Percentiles rank a stretch among this genome's conserved stretches.
Evolutionary conservation across 2,888 invertebrate genomes (phyloP).

Genomic region (Drosophila algonquin): DNA sequence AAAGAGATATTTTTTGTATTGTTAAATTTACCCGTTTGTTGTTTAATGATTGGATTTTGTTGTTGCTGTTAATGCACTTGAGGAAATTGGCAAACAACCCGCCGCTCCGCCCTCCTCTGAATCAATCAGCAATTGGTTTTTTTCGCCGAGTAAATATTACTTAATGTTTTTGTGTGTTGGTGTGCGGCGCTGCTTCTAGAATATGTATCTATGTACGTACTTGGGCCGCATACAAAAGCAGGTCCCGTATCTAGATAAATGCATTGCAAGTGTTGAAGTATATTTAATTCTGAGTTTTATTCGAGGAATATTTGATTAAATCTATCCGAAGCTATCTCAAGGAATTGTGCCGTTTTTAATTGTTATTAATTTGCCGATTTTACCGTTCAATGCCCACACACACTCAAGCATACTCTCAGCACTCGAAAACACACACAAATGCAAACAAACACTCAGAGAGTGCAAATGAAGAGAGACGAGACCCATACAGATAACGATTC

Average conservation of each 20-base stretch:
- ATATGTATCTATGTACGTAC: constrained; percentile 70
- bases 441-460: constrained; percentile 18
- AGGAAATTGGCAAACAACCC: constrained; percentile 40
- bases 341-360: constrained; percentile 59
- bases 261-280: constrained; percentile 32
- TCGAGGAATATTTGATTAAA: constrained; percentile 66
- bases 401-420: not conserved
- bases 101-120: constrained; percentile 8
- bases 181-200: constrained; percentile 59
- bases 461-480: constrained; percentile 6
- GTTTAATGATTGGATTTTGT: constrained; percentile 49
- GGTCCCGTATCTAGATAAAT: constrained; percentile 39
- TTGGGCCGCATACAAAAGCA: constrained; percentile 23
- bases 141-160: constrained; percentile 70
- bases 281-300: constrained; percentile 31
- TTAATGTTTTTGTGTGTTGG: constrained; percentile 69
- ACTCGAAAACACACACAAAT: constrained; percentile 10
- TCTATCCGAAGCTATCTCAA: constrained; percentile 62
- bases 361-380: constrained; percentile 71
- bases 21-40: constrained; percentile 49
- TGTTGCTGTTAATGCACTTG: constrained; percentile 19
- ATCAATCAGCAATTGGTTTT: constrained; percentile 16
- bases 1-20: constrained; percentile 45
- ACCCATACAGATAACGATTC: constrained; percentile 37
- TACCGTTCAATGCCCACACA: constrained; percentile 34